Conservation (phyloP, 2,797 vertebrate species). For the Myoxocephalus aenaeus region DNA sequence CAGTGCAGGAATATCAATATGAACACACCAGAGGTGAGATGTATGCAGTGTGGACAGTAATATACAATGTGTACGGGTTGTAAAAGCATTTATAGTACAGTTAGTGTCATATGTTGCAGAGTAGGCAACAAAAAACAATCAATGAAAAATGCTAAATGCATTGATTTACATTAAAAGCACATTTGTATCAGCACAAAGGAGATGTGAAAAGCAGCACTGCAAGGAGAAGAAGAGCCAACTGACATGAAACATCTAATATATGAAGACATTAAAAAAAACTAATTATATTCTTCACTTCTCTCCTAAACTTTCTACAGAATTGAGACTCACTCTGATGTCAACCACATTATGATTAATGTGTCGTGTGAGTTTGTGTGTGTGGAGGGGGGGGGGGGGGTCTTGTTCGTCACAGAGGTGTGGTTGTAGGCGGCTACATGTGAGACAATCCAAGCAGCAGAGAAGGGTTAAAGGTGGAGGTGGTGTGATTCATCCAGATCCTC, state of each 20-base stretch:
- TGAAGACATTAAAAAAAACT: neutral
- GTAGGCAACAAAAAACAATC: neutral
- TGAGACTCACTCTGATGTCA: neutral
- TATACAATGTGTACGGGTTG: neutral
- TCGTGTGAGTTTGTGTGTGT: neutral
- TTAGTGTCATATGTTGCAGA: neutral
- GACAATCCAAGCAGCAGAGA: neutral
- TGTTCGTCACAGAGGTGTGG: neutral
- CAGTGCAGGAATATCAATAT: neutral
- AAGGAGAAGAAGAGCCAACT: neutral
- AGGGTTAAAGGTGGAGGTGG: slow-evolving; percentile 35
- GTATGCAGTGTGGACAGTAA: neutral
- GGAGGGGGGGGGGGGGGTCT: neutral
- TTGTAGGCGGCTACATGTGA: neutral
- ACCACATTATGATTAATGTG: neutral
- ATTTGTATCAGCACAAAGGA: neutral
- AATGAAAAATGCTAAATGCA: neutral
- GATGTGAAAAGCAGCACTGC: neutral
- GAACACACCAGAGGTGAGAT: neutral
- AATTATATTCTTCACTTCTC: neutral
- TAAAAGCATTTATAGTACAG: neutral
- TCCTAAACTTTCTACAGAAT: neutral
- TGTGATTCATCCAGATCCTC: slow-evolving; percentile 37
- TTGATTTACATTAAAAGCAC: neutral
- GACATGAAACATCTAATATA: neutral